Percentiles rank a stretch among this genome's conserved stretches.
These are phyloP conservation scores for Heteropelma amictum DNA, from an alignment of 2,888 invertebrate genomes.

Conservation along the genomic window DNA sequence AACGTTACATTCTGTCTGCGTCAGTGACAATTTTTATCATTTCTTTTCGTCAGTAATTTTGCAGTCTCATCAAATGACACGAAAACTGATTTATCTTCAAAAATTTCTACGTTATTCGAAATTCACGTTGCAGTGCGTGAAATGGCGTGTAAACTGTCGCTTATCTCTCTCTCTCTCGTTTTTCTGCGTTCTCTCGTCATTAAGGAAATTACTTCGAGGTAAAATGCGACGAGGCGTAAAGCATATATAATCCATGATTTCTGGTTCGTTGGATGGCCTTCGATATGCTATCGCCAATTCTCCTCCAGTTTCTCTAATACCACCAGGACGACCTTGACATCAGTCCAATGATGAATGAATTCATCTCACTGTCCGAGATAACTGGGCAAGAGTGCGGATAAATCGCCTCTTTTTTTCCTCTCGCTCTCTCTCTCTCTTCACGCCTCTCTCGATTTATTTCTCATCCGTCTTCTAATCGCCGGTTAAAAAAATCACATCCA, in stretches of 20 bases:
- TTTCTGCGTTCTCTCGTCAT: not conserved
- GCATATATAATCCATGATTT: slow-evolving; percentile 35
- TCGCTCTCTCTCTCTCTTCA: not conserved
- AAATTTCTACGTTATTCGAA: not conserved
- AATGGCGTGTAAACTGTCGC: not conserved
- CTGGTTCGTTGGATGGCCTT: slow-evolving; percentile 39
- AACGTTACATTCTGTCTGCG: no score
- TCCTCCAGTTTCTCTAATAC: slow-evolving; percentile 34
- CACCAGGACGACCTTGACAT: slow-evolving; percentile 42
- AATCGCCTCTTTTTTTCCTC: slow-evolving; percentile 11
- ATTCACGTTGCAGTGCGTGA: slow-evolving; percentile 4
- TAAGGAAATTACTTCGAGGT: slow-evolving; percentile 28
- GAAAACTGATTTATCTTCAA: no score
- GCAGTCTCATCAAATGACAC: no score
- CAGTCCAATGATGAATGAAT: slow-evolving; percentile 47
- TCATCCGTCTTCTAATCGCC: not conserved
- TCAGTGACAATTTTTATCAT: no score
- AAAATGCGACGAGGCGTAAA: slow-evolving; percentile 17
- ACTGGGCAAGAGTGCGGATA: slow-evolving; percentile 1
- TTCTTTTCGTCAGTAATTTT: no score
- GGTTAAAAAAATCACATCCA: slow-evolving; percentile 21
- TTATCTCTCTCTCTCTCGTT: not conserved
- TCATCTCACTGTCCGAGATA: slow-evolving; percentile 19
- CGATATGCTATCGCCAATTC: slow-evolving; percentile 35
- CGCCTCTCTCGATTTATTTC: not conserved